Base-by-base conservation (phyloP, 2,797 vertebrate genomes). In the Triplophysa yarkandensis region DNA sequence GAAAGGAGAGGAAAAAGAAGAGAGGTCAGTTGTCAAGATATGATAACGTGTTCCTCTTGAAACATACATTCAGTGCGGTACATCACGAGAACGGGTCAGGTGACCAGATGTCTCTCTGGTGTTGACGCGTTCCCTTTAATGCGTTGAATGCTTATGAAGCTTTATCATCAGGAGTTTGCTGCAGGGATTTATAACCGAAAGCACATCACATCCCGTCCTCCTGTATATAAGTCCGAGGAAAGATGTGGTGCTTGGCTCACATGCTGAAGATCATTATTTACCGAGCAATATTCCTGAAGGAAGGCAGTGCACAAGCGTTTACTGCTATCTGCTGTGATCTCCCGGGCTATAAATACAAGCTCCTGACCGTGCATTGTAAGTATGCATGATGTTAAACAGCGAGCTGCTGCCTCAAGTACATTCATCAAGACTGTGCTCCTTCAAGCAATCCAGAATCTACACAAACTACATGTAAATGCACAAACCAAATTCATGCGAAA, bases 41-140 rank as follows among this genome's bases (percentile, higher is more conserved):
- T n/a, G n/a, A n/a, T n/a, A n/a, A n/a, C n/a, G n/a, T n/a, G n/a
- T n/a, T n/a, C n/a, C n/a, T n/a, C n/a, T n/a, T n/a, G n/a, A n/a
- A n/a, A n/a, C n/a, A n/a, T n/a, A n/a, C n/a, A n/a, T n/a, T n/a
- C n/a, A n/a, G n/a, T n/a, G n/a, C n/a, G n/a, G n/a, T n/a, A n/a
- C n/a, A n/a, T n/a, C n/a, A n/a, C n/a, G n/a, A n/a, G n/a, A n/a
- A n/a, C n/a, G n/a, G n/a, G n/a, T n/a, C n/a, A n/a, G n/a, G n/a
- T n/a, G n/a, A n/a, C n/a, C n/a, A n/a, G n/a, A n/a, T n/a, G n/a
- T n/a, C n/a, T n/a, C n/a, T 0, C 16, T 36, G 11, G 1, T n/a
- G 5, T 86, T 90, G 87, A 90, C 87, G 78, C 84, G 88, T 89
- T 88, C 82, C 69, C 89, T 90, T 90, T 88, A 86, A 84, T 39